These are phyloP conservation scores for Alauda arvensis DNA, from an alignment of 2,797 vertebrate genomes.

Conservation along the genomic window DNA sequence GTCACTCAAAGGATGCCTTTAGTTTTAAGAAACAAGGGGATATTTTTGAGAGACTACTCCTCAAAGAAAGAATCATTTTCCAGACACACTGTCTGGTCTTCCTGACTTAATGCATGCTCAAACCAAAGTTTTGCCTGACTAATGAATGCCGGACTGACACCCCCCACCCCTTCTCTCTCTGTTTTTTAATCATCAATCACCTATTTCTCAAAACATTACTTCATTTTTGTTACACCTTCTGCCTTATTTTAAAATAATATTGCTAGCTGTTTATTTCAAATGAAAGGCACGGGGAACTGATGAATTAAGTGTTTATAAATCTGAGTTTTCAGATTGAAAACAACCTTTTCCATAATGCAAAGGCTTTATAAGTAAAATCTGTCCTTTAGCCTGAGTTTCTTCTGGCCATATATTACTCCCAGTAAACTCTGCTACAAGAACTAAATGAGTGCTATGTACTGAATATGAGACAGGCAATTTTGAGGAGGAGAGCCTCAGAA, in stretches of 20 bases:
- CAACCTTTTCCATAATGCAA: conserved; percentile 38
- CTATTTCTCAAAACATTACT: conserved; percentile 61
- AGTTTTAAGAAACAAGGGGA: conserved; percentile 55
- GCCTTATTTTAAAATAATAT: conserved; percentile 60
- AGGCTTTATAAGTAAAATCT: conserved; percentile 35
- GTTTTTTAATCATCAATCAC: conserved; percentile 64
- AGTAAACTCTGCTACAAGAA: background rate
- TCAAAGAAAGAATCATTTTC: conserved; percentile 52
- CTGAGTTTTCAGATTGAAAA: conserved; percentile 27
- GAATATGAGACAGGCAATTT: background rate
- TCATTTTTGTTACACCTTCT: conserved; percentile 61
- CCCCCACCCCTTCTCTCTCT: conserved; percentile 34
- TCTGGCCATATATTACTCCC: background rate
- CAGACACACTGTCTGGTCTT: conserved; percentile 56
- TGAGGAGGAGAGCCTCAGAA: background rate
- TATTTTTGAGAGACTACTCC: conserved; percentile 48
- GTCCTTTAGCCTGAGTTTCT: conserved; percentile 10
- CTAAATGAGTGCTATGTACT: background rate
- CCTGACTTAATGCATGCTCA: conserved; percentile 31
- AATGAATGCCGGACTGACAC: conserved; percentile 40
- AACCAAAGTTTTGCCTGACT: conserved; percentile 51
- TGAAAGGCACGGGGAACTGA: background rate
- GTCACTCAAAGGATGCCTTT: conserved; percentile 30
- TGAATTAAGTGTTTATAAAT: conserved; percentile 58
- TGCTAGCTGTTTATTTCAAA: conserved; percentile 56